Evolutionary conservation across 64 coral and sea anemone genomes (phyloP).

Genomic region (Montipora efflorescens): DNA sequence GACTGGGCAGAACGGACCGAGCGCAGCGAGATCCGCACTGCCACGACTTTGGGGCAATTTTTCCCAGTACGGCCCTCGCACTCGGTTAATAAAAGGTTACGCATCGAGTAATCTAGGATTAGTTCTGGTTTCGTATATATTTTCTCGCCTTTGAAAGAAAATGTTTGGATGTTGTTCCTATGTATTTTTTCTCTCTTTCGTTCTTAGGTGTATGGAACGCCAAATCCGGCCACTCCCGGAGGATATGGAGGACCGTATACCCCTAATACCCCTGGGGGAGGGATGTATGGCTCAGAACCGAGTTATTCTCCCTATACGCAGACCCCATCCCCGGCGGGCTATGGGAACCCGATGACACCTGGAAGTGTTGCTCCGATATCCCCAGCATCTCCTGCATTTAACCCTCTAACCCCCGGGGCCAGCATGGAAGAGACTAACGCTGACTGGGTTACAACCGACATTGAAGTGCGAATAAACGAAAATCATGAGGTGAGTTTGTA

Average conservation of each 20-base stretch:
- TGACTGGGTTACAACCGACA: conserved; percentile 95
- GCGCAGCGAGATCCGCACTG: no score
- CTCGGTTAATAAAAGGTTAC: no score
- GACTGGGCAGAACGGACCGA: no score
- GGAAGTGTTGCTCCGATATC: conserved; percentile 93
- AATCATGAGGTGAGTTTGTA: conserved; percentile 83
- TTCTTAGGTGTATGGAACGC: conserved; percentile 83
- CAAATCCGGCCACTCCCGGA: conserved; percentile 95
- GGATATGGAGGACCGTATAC: conserved; percentile 92
- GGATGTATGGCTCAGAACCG: conserved; percentile 98
- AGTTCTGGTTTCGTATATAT: no score
- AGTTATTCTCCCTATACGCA: conserved; percentile 96
- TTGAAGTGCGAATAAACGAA: conserved; percentile 95
- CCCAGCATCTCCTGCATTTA: conserved; percentile 88
- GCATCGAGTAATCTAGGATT: no score
- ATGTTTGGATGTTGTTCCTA: background rate
- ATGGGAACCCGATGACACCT: conserved; percentile 93
- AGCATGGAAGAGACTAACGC: conserved; percentile 75
- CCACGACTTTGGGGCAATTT: no score
- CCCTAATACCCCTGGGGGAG: conserved; percentile 91
- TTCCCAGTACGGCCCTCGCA: no score
- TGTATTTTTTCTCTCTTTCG: background rate
- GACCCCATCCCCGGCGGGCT: conserved; percentile 91
- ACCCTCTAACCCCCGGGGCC: conserved; percentile 91
- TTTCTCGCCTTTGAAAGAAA: background rate